Base-by-base conservation (phyloP, 2,797 vertebrate species). In the Megaceryle alcyon region DNA sequence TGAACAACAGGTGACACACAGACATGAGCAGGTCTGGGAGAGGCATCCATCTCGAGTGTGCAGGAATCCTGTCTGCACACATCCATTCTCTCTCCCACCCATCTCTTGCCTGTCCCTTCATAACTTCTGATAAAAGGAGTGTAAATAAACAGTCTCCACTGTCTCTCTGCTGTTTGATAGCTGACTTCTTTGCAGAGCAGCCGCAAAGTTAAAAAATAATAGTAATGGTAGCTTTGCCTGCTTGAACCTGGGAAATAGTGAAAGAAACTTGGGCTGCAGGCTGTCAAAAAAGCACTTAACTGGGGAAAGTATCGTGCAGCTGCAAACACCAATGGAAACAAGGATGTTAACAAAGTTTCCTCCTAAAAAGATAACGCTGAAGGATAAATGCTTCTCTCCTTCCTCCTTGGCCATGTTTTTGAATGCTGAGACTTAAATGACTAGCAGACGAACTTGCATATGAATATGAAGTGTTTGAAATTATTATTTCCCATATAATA, bases 391-490 rank as follows among this genome's bases (percentile, higher is more conserved):
- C 37, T 53, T 59, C 22, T 18, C 60, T 63, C 54, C n/a, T 60
- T 61, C 44, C 33, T 68, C 14, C 56, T 82, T 37, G 82, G 75
- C 23, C 44, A 28, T 19, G 2, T 44, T 61, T 65, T 53, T 70
- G n/a, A 78, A 71, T 33, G 6, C 46, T 80, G 71, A 92, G 41
- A 49, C 18, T 90, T 64, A 93, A 86, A 86, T 68, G 44, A 87
- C 78, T 85, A 88, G 54, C 37, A 95, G 64, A 77, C 57, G 39
- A 78, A 82, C 22, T 71, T 71, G 94, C 96, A 72, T 89, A 96
- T 95, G 96, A 91, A 91, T 96, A 95, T 94, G 86, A 93, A 96
- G 75, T 28, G 83, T 91, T 61, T 69, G 96, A 94, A 93, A 87
- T 82, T 14, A 91, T 78, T 86, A 78, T 65, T 94, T 86, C 48